Percentiles rank a stretch among this genome's conserved stretches.
Conservation (phyloP, 1,140 invertebrate species). For the Ptiloglossa arizonensis region DNA sequence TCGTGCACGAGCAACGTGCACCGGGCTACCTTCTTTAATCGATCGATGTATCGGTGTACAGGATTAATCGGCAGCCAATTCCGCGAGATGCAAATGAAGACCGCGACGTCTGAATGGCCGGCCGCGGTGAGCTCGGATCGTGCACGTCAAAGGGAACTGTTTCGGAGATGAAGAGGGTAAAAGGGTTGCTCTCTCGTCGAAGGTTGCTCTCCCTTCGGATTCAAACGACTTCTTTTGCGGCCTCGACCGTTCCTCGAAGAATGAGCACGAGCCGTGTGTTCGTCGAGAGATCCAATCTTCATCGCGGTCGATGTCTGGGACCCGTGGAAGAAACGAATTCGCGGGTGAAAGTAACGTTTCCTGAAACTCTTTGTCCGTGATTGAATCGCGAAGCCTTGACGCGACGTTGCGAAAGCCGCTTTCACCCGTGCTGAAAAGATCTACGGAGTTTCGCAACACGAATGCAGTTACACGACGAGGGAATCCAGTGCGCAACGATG, state of each 20-base stretch:
- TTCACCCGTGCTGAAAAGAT: background rate
- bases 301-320: background rate
- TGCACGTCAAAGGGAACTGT: background rate
- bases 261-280: background rate
- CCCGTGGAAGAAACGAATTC: background rate
- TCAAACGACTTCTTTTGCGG: slow-evolving; percentile 24
- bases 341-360: background rate
- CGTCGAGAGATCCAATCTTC: background rate
- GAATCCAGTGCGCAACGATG: no score
- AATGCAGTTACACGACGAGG: no score
- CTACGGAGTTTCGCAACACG: background rate
- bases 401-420: background rate
- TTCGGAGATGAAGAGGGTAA: slow-evolving; percentile 20
- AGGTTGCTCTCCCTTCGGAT: background rate
- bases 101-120: background rate
- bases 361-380: background rate
- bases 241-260: background rate
- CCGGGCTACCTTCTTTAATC: no score
- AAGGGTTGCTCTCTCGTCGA: background rate
- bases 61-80: background rate
- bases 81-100: slow-evolving; percentile 8
- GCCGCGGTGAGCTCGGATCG: background rate
- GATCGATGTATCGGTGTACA: background rate
- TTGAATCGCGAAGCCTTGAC: background rate
- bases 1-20: no score